These are phyloP conservation scores for Theonella swinhoei DNA, from an alignment of 37 sponge, comb jelly and placozoan species.

Conservation along the genomic window DNA sequence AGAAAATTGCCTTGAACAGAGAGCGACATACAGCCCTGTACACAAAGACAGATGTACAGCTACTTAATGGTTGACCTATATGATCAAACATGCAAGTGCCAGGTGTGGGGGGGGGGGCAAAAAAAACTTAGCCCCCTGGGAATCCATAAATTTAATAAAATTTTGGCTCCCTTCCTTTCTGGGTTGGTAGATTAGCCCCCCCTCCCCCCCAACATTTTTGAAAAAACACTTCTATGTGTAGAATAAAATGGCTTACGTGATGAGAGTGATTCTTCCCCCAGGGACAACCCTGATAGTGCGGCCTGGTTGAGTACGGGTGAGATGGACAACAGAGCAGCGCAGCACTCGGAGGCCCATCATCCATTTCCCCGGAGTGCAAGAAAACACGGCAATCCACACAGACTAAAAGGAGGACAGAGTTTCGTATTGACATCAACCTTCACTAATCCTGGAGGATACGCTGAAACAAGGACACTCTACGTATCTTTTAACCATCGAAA, in stretches of 20 bases:
- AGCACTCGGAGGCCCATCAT: slow-evolving; percentile 47
- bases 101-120: background rate
- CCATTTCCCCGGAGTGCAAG: slow-evolving; percentile 74
- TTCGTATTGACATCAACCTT: too few relatives aligned
- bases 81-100: background rate
- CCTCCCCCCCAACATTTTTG: too few relatives aligned
- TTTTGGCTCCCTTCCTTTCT: too few relatives aligned
- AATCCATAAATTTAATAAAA: background rate
- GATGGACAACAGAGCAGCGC: background rate
- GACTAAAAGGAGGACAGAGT: slow-evolving; percentile 4
- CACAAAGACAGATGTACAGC: background rate
- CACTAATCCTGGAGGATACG: background rate
- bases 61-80: background rate
- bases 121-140: too few relatives aligned
- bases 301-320: slow-evolving; percentile 50
- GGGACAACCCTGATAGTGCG: slow-evolving; percentile 45
- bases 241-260: too few relatives aligned
- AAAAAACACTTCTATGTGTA: too few relatives aligned
- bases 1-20: slow-evolving; percentile 43
- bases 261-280: slow-evolving; percentile 39
- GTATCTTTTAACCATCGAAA: background rate
- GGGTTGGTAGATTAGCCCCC: too few relatives aligned
- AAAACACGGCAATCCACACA: slow-evolving; percentile 5
- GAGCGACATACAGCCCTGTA: slow-evolving; percentile 43
- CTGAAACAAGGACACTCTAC: background rate